Evolutionary conservation across 2,113 vertebrate species (phyloP).

Genomic region (Cryptomyrus ogoouensis): DNA sequence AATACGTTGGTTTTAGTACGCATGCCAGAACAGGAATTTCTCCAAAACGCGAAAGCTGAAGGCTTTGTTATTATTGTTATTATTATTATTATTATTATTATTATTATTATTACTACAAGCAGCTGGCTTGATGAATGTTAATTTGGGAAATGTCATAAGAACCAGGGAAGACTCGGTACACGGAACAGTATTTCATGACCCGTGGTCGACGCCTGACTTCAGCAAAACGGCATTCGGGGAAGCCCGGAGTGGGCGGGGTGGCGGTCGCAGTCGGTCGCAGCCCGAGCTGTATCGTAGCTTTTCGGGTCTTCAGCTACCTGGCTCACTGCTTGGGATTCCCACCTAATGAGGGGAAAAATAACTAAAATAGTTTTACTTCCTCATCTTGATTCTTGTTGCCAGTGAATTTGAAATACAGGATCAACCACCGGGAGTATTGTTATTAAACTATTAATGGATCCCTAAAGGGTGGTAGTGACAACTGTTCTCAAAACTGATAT

Average conservation of each 20-base stretch:
- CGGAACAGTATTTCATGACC: not conserved
- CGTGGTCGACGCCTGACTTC: not conserved
- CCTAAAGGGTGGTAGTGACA: not conserved
- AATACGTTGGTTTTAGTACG: not conserved
- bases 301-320: not conserved
- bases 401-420: not conserved
- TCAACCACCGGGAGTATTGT: not conserved
- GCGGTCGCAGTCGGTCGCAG: not conserved
- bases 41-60: not conserved
- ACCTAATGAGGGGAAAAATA: not conserved
- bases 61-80: not conserved
- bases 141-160: not conserved
- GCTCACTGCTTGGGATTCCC: not conserved
- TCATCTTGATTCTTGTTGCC: not conserved
- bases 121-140: not conserved
- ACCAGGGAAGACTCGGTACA: not conserved
- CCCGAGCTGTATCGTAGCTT: not conserved
- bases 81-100: too few species aligned
- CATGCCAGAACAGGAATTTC: not conserved
- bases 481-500: not conserved
- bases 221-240: not conserved
- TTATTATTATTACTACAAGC: not conserved
- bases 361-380: not conserved
- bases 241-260: not conserved
- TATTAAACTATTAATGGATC: not conserved